Percentiles rank a stretch among this genome's conserved stretches.
These are phyloP conservation scores for Prosapia bicincta DNA, from an alignment of 2,888 invertebrate species.

Conservation along the genomic window DNA sequence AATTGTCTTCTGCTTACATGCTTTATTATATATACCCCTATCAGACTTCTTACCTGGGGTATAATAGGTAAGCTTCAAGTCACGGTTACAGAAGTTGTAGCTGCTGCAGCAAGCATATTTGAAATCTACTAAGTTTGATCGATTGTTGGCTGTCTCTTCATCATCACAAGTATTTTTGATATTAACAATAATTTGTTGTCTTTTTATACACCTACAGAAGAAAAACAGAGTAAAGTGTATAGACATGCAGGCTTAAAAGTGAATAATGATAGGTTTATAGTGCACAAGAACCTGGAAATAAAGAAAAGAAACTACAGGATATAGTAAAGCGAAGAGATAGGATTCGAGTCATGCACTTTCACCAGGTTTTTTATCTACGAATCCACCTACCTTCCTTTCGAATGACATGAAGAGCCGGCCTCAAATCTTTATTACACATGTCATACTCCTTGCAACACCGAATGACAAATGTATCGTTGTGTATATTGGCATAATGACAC, in stretches of 20 bases:
- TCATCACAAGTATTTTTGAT: background rate
- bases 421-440: conserved; percentile 62
- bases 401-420: conserved; percentile 44
- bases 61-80: background rate
- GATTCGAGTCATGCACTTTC: background rate
- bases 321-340: background rate
- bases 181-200: background rate
- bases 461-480: conserved; percentile 74
- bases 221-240: conserved; percentile 1
- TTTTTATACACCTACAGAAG: conserved; percentile 33
- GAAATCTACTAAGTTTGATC: background rate
- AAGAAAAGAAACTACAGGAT: background rate
- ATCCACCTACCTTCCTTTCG: conserved; percentile 34
- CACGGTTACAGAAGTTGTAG: conserved; percentile 15
- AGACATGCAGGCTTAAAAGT: conserved; percentile 9
- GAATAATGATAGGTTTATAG: background rate
- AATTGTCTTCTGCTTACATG: background rate
- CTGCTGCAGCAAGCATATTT: conserved; percentile 4
- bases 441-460: conserved; percentile 77
- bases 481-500: conserved; percentile 72
- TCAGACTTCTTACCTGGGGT: background rate
- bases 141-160: background rate
- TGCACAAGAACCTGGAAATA: conserved; percentile 6
- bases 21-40: background rate
- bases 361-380: background rate